Conservation (phyloP, 2,888 invertebrate species). For the Tenthredo scrophulariae region DNA sequence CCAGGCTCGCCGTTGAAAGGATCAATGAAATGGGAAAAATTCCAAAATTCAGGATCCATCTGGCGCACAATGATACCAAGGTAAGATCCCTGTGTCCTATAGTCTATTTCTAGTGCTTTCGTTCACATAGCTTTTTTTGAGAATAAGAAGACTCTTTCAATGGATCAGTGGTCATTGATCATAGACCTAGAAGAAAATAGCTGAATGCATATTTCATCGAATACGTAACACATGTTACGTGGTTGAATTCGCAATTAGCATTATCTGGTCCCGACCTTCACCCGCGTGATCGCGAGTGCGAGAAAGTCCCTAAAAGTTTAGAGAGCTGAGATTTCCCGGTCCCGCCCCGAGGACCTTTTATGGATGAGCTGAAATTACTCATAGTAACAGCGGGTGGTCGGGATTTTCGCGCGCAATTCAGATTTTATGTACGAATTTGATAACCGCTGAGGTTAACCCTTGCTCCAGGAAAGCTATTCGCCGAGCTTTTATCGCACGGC, state of each 20-base stretch:
- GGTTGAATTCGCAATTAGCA: neutral
- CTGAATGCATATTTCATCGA: neutral
- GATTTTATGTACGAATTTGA: slow-evolving; percentile 40
- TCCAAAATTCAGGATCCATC: slow-evolving; percentile 86
- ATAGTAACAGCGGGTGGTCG: neutral
- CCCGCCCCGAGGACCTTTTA: neutral
- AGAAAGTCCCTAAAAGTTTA: slow-evolving; percentile 30
- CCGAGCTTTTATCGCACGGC: neutral
- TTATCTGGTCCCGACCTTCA: neutral
- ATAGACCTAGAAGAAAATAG: neutral
- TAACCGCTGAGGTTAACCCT: slow-evolving; percentile 26
- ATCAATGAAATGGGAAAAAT: slow-evolving; percentile 86
- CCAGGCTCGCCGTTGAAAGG: slow-evolving; percentile 88
- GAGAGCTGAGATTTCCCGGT: slow-evolving; percentile 10
- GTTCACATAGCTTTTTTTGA: neutral
- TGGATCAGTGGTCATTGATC: neutral
- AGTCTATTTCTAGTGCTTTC: neutral
- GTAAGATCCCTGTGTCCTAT: slow-evolving; percentile 79
- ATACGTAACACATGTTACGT: neutral
- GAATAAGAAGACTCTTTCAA: neutral
- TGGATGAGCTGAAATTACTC: slow-evolving; percentile 48
- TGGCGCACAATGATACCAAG: slow-evolving; percentile 92
- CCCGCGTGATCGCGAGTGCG: neutral
- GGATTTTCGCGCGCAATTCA: slow-evolving; percentile 1
- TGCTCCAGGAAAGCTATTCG: neutral